Evolutionary conservation across 2,888 invertebrate genomes (phyloP).

Genomic region (Acleris laterana): DNA sequence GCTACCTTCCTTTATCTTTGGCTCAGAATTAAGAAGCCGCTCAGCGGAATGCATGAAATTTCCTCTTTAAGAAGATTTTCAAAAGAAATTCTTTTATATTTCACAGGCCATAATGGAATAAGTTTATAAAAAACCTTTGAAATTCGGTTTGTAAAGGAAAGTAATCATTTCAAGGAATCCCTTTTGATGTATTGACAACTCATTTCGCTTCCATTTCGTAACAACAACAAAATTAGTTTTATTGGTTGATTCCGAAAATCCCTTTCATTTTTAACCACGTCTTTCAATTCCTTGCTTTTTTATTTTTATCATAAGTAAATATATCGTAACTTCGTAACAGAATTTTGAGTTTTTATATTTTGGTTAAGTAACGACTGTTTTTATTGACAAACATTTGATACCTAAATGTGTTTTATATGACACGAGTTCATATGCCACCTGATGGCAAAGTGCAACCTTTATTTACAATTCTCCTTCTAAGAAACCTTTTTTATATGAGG

Average conservation of each 20-base stretch:
- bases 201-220: neutral
- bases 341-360: too few species aligned
- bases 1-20: neutral
- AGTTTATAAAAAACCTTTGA: constrained; percentile 11
- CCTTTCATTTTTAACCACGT: too few species aligned
- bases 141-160: neutral
- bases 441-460: too few species aligned
- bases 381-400: too few species aligned
- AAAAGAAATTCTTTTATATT: constrained; percentile 21
- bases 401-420: too few species aligned
- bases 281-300: too few species aligned
- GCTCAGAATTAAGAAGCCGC: constrained; percentile 13
- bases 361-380: too few species aligned
- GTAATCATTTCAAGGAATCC: constrained; percentile 5
- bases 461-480: too few species aligned
- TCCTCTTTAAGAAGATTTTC: constrained; percentile 6
- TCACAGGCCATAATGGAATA: constrained; percentile 13
- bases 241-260: neutral
- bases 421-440: too few species aligned
- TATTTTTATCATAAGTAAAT: too few species aligned
- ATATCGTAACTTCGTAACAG: too few species aligned
- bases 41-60: constrained; percentile 22
- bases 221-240: neutral
- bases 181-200: neutral
- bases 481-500: too few species aligned